These are phyloP conservation scores for Spodoptera exigua DNA, from an alignment of 2,888 invertebrate genomes.

Conservation along the genomic window DNA sequence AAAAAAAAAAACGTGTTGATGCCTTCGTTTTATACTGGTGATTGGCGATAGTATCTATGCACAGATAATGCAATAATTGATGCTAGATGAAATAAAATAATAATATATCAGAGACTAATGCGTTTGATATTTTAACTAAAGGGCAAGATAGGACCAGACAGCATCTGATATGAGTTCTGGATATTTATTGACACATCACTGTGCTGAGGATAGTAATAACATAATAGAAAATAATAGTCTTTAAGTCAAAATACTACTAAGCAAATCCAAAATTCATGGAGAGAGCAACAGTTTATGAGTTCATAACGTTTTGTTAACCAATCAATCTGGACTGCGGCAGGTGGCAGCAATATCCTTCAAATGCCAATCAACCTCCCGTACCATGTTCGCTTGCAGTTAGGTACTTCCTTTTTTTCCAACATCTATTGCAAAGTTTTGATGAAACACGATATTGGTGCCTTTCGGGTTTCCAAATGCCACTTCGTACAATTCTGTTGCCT, in stretches of 20 bases:
- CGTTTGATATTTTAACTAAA: too few species aligned
- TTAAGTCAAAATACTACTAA: not conserved
- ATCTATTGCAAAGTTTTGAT: constrained; percentile 31
- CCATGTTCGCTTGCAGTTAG: constrained; percentile 1
- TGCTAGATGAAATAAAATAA: too few species aligned
- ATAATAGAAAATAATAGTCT: too few species aligned
- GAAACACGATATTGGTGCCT: constrained; percentile 27
- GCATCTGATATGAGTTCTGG: too few species aligned
- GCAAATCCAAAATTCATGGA: not conserved
- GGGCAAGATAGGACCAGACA: too few species aligned
- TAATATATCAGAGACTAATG: too few species aligned
- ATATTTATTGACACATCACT: too few species aligned
- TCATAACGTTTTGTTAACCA: constrained; percentile 12
- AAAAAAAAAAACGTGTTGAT: too few species aligned
- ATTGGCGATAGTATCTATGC: too few species aligned
- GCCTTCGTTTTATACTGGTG: too few species aligned
- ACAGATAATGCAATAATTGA: too few species aligned
- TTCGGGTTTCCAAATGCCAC: constrained; percentile 5
- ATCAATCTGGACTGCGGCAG: constrained; percentile 31
- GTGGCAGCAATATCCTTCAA: constrained; percentile 40
- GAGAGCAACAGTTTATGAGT: constrained; percentile 6
- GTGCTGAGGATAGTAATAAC: too few species aligned
- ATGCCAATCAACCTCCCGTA: constrained; percentile 29
- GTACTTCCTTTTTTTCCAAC: constrained; percentile 25
- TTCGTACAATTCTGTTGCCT: constrained; percentile 3